A percentile compares a stretch with the other conserved stretches of the same genome.
Conservation (phyloP, 2,888 invertebrate genomes). For the Harpalus rubripes region DNA sequence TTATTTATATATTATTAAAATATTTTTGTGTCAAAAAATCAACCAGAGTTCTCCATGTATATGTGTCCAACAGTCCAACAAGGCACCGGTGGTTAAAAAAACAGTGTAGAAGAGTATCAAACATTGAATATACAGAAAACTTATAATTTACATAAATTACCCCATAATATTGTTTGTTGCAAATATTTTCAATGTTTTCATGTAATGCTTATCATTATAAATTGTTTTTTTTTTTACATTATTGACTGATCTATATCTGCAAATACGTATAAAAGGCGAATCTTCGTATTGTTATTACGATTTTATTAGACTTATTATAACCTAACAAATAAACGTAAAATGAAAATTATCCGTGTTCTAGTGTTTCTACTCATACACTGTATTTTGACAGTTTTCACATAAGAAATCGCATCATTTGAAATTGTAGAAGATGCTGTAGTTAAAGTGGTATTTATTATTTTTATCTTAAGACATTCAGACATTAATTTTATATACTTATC, state of each 20-base stretch:
- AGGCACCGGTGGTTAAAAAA: too few species aligned
- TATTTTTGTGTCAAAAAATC: too few species aligned
- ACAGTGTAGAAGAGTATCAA: too few species aligned
- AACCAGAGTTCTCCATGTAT: too few species aligned
- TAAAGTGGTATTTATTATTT: slow-evolving; percentile 2
- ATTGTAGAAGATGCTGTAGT: neutral
- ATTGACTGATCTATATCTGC: neutral
- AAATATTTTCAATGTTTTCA: too few species aligned
- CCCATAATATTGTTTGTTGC: too few species aligned
- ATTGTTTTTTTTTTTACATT: neutral
- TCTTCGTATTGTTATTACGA: neutral
- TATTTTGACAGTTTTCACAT: neutral
- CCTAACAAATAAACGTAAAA: neutral
- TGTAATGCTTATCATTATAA: too few species aligned
- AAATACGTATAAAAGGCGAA: neutral
- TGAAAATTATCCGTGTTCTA: neutral
- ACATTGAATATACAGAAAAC: too few species aligned
- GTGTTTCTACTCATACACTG: neutral
- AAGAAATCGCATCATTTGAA: neutral
- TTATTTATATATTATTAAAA: too few species aligned
- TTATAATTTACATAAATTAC: too few species aligned
- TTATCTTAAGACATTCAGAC: neutral
- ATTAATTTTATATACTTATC: too few species aligned
- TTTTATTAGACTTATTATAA: neutral
- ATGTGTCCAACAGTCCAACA: too few species aligned